Evolutionary conservation across 2,113 vertebrate genomes (phyloP), one percentile per base, ranked within the genome.

Genomic region (Phyllostomus discolor): DNA sequence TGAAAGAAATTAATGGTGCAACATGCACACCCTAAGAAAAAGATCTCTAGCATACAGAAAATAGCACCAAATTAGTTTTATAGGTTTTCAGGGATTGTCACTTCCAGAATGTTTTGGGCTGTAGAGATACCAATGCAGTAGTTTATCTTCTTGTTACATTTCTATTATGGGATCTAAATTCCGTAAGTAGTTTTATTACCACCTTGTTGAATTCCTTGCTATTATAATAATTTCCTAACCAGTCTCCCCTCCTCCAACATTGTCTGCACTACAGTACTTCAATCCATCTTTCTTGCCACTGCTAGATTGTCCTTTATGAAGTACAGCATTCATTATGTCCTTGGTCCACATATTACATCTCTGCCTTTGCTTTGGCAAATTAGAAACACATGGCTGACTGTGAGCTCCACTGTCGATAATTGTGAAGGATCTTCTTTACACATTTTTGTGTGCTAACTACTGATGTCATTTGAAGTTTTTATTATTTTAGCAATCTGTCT

Each of bases 1-100:
- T 90, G 54, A 88, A 95, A 92, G 20, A 89, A 95, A 87, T 82
- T 92, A 94, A 97, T 82, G 82, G 66, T 76, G 22, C 10, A 59
- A 54, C 50, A 93, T 24, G 26, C 4, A 1, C 9, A 73, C 50
- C 33, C 75, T 80, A 87, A 94, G 46, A 48, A 62, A 95, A 93
- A 70, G 11, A 62, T 16, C 14, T 73, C 8, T 90, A 62, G 50
- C 31, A 52, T 7, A 81, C 86, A 92, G 17, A 80, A 76, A 73
- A 78, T 33, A 70, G 57, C 43, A 94, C 35, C 67, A 92, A 95
- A 87, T 95, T 73, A 57, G 24, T 92, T 94, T 93, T 88, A 75
- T 91, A n/a, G 10, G 81, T 90, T 16, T 62, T 84, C 70, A 31
- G 1, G 19, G 35, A 59, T 64, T 97, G 57, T 80, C 38, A 46